Conservation (phyloP, 2,113 vertebrate genomes). For the Coturnix japonica region DNA sequence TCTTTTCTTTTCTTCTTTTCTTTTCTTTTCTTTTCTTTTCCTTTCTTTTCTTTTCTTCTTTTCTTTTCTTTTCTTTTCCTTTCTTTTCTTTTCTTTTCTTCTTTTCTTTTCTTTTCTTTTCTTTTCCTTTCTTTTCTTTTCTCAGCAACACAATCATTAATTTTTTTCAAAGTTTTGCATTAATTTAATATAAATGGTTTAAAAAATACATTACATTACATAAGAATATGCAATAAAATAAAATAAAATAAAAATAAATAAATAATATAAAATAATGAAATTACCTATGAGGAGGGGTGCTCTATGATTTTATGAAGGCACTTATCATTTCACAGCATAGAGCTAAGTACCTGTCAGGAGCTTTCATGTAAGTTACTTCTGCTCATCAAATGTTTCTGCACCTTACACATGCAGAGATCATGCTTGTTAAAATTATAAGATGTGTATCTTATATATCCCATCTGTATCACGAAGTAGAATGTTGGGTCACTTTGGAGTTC, state of each 20-base stretch:
- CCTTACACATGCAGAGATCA: not conserved
- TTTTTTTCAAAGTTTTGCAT: not conserved
- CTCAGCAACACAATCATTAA: not conserved
- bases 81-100: too few species aligned
- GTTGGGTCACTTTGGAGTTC: not conserved
- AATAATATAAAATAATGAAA: not conserved
- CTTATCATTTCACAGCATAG: not conserved
- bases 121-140: too few species aligned
- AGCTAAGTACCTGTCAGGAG: not conserved
- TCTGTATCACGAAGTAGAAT: not conserved
- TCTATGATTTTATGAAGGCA: not conserved
- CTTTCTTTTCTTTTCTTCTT: too few species aligned
- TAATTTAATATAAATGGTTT: not conserved
- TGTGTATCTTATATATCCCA: not conserved
- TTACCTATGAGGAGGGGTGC: not conserved
- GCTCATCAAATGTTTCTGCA: not conserved
- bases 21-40: too few species aligned
- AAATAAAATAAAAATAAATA: rapidly evolving
- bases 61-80: too few species aligned
- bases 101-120: too few species aligned
- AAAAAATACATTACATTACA: not conserved
- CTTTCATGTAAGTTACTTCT: not conserved
- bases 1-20: too few species aligned
- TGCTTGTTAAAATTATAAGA: not conserved
- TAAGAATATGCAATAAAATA: not conserved